phyloP scores from a whole-genome alignment of 1,140 invertebrate species.

The Drosophila lini region DNA sequence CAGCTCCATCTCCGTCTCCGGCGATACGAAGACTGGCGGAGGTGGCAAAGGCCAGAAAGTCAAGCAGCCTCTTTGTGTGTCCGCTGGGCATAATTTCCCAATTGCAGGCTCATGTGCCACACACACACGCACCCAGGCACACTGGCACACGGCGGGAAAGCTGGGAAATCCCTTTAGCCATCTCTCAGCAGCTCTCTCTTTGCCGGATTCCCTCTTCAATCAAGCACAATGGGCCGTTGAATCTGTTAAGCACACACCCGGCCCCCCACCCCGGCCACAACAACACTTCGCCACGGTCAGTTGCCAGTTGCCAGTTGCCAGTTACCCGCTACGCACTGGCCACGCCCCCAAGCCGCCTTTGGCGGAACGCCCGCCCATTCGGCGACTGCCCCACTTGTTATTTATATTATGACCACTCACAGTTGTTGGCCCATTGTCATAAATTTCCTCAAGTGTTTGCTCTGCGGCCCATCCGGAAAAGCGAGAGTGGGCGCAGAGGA shows the following conservation, averaged over 20 bases:
- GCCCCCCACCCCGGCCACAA: slow-evolving; percentile 15
- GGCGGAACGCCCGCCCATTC: slow-evolving; percentile 34
- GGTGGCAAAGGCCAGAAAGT: slow-evolving; percentile 65
- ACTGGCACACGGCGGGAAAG: slow-evolving; percentile 4
- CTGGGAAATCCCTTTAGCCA: slow-evolving; percentile 40
- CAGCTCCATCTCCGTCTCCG: neutral
- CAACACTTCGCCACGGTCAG: slow-evolving; percentile 73
- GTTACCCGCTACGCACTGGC: slow-evolving; percentile 49
- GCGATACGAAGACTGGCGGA: slow-evolving; percentile 4
- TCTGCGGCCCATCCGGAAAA: slow-evolving; percentile 39
- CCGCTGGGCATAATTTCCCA: slow-evolving; percentile 74
- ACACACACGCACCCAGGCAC: slow-evolving; percentile 24
- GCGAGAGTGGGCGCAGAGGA: slow-evolving; percentile 29
- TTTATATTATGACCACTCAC: slow-evolving; percentile 81
- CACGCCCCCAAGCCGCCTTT: slow-evolving; percentile 28
- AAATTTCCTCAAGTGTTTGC: slow-evolving; percentile 80
- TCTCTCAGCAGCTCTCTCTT: slow-evolving; percentile 29
- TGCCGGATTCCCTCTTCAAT: slow-evolving; percentile 64
- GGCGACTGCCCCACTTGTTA: slow-evolving; percentile 70
- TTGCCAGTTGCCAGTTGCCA: slow-evolving; percentile 65
- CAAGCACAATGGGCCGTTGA: slow-evolving; percentile 61
- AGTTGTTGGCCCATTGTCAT: slow-evolving; percentile 81
- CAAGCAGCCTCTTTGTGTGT: slow-evolving; percentile 48
- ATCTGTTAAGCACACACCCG: slow-evolving; percentile 41
- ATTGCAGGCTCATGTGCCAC: slow-evolving; percentile 73